phyloP scores from a whole-genome alignment of 1,140 invertebrate genomes.

The Diprion similis region DNA sequence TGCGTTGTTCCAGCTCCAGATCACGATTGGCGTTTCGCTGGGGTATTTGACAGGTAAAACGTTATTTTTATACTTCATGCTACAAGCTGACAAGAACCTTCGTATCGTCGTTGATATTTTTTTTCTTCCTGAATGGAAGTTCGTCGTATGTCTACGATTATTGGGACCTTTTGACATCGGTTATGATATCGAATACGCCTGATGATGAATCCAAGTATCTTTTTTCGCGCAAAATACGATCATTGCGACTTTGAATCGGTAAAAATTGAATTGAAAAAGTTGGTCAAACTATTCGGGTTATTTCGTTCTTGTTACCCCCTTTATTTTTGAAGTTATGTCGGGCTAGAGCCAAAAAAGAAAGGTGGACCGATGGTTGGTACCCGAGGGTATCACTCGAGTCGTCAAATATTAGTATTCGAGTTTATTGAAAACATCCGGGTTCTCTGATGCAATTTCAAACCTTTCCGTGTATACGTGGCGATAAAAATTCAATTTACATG shows the following conservation, averaged over 20 bases:
- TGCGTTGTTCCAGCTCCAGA: slow-evolving; percentile 72
- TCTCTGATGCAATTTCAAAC: no score
- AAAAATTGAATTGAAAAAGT: background rate
- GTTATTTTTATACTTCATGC: slow-evolving; percentile 1
- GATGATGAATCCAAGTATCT: background rate
- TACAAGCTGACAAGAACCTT: no score
- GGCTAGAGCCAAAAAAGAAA: no score
- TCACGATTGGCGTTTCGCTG: slow-evolving; percentile 70
- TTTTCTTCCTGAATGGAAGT: no score
- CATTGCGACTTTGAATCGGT: background rate
- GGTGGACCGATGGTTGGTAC: background rate
- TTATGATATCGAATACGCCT: background rate
- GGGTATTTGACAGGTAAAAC: slow-evolving; percentile 68
- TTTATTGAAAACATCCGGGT: no score
- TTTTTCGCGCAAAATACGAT: background rate
- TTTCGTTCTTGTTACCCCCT: background rate
- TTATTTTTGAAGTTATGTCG: background rate
- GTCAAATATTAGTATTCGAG: no score
- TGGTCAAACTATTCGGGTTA: background rate
- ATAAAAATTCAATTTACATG: no score
- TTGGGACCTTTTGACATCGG: no score
- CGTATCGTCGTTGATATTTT: no score
- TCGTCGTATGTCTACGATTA: no score
- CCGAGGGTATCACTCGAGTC: background rate
- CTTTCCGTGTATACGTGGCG: no score